Percentiles rank a stretch among this genome's conserved stretches.
phyloP scores from a whole-genome alignment of 2,797 vertebrate species.

The Sebastes kiyomatsui region DNA sequence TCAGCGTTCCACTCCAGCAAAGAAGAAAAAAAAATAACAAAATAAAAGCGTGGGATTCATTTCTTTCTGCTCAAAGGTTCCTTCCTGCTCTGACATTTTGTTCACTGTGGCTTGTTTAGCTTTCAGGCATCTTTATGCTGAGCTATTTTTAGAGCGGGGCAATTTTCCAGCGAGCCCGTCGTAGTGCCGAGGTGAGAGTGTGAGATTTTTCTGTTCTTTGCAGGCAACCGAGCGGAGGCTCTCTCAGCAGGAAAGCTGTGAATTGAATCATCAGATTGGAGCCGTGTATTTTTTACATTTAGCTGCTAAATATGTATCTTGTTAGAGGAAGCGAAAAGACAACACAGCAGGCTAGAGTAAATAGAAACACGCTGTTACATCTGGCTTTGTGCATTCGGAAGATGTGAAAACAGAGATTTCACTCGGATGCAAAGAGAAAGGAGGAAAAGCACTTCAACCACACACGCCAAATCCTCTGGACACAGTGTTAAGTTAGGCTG shows the following conservation, averaged over 20 bases:
- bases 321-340: not conserved
- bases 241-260: conserved; percentile 18
- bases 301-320: conserved; percentile 4
- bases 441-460: conserved; percentile 31
- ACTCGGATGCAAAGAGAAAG: conserved; percentile 21
- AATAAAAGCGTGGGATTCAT: not conserved
- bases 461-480: conserved; percentile 41
- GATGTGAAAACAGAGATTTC: not conserved
- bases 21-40: not conserved
- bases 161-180: conserved; percentile 43
- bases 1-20: not conserved
- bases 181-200: conserved; percentile 23
- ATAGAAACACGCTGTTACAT: not conserved
- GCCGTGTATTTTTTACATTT: not conserved
- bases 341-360: not conserved
- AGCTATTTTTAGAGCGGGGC: conserved; percentile 66
- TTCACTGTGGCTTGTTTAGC: conserved; percentile 50
- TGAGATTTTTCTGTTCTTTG: conserved; percentile 45
- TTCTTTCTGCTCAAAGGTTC: conserved; percentile 22
- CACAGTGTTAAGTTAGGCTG: not conserved
- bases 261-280: conserved; percentile 31
- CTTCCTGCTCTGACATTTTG: conserved; percentile 37
- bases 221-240: not conserved
- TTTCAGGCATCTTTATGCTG: conserved; percentile 51
- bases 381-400: not conserved